These are phyloP conservation scores for Paraplagusia blochii DNA, from an alignment of 2,113 vertebrate species.

Conservation along the genomic window DNA sequence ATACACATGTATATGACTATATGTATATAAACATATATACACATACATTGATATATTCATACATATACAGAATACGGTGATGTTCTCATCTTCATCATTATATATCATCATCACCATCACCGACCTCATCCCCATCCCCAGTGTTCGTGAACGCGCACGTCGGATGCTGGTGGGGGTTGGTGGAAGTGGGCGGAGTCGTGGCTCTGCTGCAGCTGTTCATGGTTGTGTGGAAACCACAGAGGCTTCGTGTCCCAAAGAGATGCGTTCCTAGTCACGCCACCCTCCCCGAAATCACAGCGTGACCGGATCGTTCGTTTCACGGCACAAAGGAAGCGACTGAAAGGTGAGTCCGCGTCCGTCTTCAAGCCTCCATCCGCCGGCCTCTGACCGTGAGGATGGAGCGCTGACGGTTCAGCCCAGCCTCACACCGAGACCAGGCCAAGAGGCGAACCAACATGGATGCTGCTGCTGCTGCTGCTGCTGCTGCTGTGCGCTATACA, in stretches of 20 bases:
- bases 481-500: slow-evolving; percentile 53
- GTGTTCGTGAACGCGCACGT: slow-evolving; percentile 54
- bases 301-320: slow-evolving; percentile 30
- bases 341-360: slow-evolving; percentile 50
- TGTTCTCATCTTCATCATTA: neutral
- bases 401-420: slow-evolving; percentile 52
- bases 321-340: slow-evolving; percentile 30
- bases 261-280: slow-evolving; percentile 65
- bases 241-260: slow-evolving; percentile 51
- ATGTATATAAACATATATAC: no score
- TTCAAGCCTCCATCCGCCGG: neutral
- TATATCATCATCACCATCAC: slow-evolving; percentile 2
- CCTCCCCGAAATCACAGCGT: slow-evolving; percentile 21
- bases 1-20: no score
- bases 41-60: no score
- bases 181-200: slow-evolving; percentile 49
- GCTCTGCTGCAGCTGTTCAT: slow-evolving; percentile 70
- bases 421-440: slow-evolving; percentile 61
- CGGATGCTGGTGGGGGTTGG: slow-evolving; percentile 16
- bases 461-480: slow-evolving; percentile 67
- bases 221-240: slow-evolving; percentile 55
- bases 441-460: slow-evolving; percentile 72
- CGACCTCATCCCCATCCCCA: neutral
- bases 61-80: no score
- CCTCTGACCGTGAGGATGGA: slow-evolving; percentile 49